Base-by-base conservation (phyloP, 2,888 invertebrate genomes). In the Dryomyza anilis region DNA sequence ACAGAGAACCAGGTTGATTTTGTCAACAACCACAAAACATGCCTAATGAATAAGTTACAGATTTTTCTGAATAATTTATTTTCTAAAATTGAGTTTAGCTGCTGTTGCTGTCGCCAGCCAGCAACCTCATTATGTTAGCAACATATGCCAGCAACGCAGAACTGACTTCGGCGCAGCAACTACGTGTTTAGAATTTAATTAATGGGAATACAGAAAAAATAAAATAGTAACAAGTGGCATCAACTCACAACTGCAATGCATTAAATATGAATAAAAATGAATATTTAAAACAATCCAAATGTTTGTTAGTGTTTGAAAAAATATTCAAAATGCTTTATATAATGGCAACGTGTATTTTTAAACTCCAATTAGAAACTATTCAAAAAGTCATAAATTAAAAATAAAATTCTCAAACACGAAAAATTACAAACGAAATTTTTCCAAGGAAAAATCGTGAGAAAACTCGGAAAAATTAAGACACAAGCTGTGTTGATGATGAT, bases 381-480 rank as follows among this genome's bases (percentile, higher is more conserved):
- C 27, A 36, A 50, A 61, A 52, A 39, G 36, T 52, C 52, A 61
- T 61, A 61, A 61, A 61, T 61, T 61, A 16, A n/a, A n/a, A n/a
- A n/a, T n/a, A 12, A 25, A 58, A 58, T 55, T 39, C 8, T 12
- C 7, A 39, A n/a, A 39, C 39, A 50, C 2, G n/a, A 29, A 30
- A 55, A 55, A 45, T 19, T 7, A 29, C 19, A 36, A 5, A 8
- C 29, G 5, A 16, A 7, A 14, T 56, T 21, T n/a, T n/a, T 3
- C 29, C 14, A 25, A 6, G 27, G 43, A 19, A n/a, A 33, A 33
- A 33, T 61, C 39, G 60, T 52, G 52, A 52, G 60, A 61, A 58
- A 58, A 58, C 46, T 45, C 45, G 29, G 27, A 43, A 45, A n/a
- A 58, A 58, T 46, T 27, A 30, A 46, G 58, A 46, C 58, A 46